A percentile compares a stretch with the other conserved stretches of the same genome.
phyloP scores from a whole-genome alignment of 2,113 vertebrate genomes.

The Toxotes chatareus region DNA sequence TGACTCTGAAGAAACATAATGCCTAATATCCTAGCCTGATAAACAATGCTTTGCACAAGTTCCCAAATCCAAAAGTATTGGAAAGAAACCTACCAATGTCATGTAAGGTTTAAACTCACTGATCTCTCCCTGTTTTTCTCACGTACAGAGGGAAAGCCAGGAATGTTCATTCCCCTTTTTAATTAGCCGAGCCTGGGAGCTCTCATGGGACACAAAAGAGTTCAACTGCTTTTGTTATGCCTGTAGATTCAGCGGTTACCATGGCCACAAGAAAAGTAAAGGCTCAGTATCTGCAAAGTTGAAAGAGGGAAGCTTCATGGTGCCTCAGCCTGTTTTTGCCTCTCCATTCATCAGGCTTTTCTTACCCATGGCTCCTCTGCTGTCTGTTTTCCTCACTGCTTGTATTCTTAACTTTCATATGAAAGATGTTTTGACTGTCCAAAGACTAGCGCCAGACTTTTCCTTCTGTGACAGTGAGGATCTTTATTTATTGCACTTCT shows the following conservation, averaged over 20 bases:
- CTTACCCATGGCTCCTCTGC: not conserved
- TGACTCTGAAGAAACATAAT: too few relatives aligned
- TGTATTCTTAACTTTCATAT: constrained; percentile 1
- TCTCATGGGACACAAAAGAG: constrained; percentile 68
- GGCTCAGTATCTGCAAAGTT: constrained; percentile 67
- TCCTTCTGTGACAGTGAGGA: not conserved
- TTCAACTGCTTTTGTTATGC: constrained; percentile 70
- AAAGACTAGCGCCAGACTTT: not conserved
- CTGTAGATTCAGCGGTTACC: constrained; percentile 68
- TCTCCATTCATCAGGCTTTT: constrained; percentile 45
- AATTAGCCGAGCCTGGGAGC: constrained; percentile 64
- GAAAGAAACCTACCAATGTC: not conserved
- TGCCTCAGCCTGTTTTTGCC: constrained; percentile 44
- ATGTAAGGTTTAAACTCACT: constrained; percentile 4
- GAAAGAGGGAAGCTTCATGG: constrained; percentile 63
- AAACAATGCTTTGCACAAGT: too few relatives aligned
- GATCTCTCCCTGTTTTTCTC: constrained; percentile 25
- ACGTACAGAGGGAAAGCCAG: constrained; percentile 39
- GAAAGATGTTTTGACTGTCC: constrained; percentile 45
- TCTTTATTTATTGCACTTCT: not conserved
- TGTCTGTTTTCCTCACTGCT: not conserved
- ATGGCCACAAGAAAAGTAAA: constrained; percentile 66
- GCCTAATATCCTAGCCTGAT: too few relatives aligned
- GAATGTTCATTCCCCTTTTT: constrained; percentile 64
- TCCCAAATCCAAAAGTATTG: not conserved